Evolutionary conservation across 2,113 vertebrate genomes (phyloP), one percentile per base, ranked within the genome.

Genomic region (Petrocephalus zakoni): DNA sequence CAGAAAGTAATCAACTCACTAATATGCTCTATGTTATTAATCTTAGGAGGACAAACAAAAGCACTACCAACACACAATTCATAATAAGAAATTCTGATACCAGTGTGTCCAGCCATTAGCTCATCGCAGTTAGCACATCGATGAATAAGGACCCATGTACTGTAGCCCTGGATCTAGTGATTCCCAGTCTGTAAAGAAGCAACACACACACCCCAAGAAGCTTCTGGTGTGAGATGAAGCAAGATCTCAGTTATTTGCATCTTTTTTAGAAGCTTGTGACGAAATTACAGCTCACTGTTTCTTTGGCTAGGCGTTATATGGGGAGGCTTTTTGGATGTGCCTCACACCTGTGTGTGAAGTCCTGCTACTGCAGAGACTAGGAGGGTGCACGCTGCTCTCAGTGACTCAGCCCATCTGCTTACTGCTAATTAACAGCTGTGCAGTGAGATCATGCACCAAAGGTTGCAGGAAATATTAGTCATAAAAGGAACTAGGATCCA

Each of bases 391-490:
- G 64, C 64, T 72, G 29, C 17, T 81, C 47, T 56, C 72, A 17
- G 49, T 78, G 72, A 81, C 49, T 88, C 87, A 88, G 72, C 68
- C 72, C 87, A 88, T 88, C 72, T 88, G 68, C 75, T 88, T 11
- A 37, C 87, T 88, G 25, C 51, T 88, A 81, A 82, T 82, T 53
- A 81, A 56, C 68, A 81, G 75, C 25, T 75, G 34, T 81, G 68
- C 51, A 37, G 21, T 88, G 68, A 88, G 51, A 49, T 88, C 72
- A 88, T 82, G 52, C 87, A 88, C 51, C 72, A 56, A 21, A 81
- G 72, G 72, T 42, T 47, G 64, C 49, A 55, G 19, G 72, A 29
- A 81, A 81, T 72, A 81, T 46, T 81, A 56, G 25, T 81, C 72
- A 88, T 55, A 47, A 52, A 55, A 9, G 72, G 47, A 87, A 19